phyloP scores from a whole-genome alignment of 2,113 vertebrate species.

The Tetraodon nigroviridis region DNA sequence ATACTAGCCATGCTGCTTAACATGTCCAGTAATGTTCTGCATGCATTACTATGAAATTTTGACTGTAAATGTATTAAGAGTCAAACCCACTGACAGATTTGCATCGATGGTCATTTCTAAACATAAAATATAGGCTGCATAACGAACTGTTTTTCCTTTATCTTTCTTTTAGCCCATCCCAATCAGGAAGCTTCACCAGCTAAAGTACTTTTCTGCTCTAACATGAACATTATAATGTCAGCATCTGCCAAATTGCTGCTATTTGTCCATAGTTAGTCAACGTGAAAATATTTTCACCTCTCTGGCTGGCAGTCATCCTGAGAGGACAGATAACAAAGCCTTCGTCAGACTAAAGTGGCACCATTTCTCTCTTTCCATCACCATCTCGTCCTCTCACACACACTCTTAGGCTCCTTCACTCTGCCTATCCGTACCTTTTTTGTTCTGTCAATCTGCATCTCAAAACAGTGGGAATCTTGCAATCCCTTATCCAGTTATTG shows the following conservation, averaged over 20 bases:
- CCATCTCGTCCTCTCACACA: constrained; percentile 55
- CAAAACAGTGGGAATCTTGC: constrained; percentile 27
- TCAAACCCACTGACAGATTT: background rate
- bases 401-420: constrained; percentile 49
- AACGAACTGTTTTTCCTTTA: no score
- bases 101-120: no score
- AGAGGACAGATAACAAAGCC: constrained; percentile 45
- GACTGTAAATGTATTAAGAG: background rate
- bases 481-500: constrained; percentile 38
- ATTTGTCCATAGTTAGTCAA: constrained; percentile 87
- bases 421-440: constrained; percentile 24
- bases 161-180: no score
- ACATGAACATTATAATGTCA: constrained; percentile 5
- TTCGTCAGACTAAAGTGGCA: constrained; percentile 33
- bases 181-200: no score
- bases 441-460: constrained; percentile 34
- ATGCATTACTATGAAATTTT: background rate
- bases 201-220: background rate
- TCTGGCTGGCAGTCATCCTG: constrained; percentile 38
- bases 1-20: constrained; percentile 5
- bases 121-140: no score
- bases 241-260: constrained; percentile 77
- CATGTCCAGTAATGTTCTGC: constrained; percentile 16
- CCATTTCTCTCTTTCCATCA: constrained; percentile 56
- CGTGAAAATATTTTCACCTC: constrained; percentile 67